Base-by-base conservation (phyloP, 2,888 invertebrate species). In the Aleiodes leptofemur region DNA sequence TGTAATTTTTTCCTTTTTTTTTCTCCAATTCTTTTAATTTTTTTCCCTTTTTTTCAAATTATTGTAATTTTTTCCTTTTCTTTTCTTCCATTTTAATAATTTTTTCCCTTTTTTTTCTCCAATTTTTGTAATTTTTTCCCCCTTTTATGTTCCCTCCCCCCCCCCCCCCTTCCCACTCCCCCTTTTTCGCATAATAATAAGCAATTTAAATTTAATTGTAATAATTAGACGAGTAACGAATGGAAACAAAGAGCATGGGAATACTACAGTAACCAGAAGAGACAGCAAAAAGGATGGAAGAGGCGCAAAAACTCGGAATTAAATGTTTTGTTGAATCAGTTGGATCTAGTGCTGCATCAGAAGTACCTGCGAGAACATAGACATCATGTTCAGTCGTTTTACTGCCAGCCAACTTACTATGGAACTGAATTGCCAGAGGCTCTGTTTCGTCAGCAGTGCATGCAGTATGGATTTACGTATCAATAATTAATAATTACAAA, bases 231-330 rank as follows among this genome's bases (percentile, higher is more conserved):
- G 23, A 43, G 64, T 48, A 23, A 1, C 11, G 43, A 23, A 9
- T 64, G 14, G 64, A 64, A 48, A 14, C 43, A 64, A 11, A 64
- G 64, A 14, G 64, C 64, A n/a, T 48, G 43, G 64, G 64, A 64
- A 64, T 64, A 43, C 13, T 64, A 64, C 48, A 16, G 43, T 48
- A 4, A 64, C 11, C 64, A 64, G 64, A 64, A 48, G 43, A 64
- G 13, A 23, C 8, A 43, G n/a, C 43, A 64, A 16, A 64, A 23
- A 23, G 64, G 64, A 14, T 64, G 64, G 64, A 64, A 61, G 16
- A 61, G 38, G 38, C 61, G 43, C 11, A 61, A 61, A n/a, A 38
- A 61, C 61, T 61, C 13, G 38, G 61, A 61, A 61, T 43, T 61
- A 14, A 61, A 61, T 16, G 16, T 9, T 6, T 61, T 34, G 61